Evolutionary conservation across 2,888 invertebrate genomes (phyloP).

Genomic region (Adineta ricciae): DNA sequence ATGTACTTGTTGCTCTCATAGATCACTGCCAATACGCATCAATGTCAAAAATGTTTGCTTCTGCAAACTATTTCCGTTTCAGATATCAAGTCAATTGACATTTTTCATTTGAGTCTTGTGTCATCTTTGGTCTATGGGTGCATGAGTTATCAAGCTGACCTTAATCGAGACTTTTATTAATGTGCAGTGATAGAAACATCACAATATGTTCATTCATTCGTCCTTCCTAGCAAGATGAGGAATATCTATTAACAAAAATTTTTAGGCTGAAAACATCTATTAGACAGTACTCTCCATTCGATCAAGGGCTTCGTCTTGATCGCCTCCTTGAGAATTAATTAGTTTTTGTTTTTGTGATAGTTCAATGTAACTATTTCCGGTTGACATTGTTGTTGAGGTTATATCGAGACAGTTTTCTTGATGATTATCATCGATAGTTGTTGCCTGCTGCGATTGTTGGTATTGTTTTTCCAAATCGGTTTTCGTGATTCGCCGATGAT

Average conservation of each 20-base stretch:
- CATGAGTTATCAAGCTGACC: too few relatives aligned
- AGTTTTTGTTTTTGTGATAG: background rate
- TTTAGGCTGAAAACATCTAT: background rate
- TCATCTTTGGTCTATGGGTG: too few relatives aligned
- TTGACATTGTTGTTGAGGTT: background rate
- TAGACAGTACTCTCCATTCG: slow-evolving; percentile 1
- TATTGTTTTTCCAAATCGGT: background rate
- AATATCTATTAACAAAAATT: background rate
- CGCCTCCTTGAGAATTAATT: background rate
- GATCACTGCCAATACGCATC: too few relatives aligned
- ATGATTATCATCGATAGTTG: background rate
- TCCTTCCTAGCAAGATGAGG: background rate
- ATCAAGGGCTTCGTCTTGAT: background rate
- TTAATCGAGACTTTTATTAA: too few relatives aligned
- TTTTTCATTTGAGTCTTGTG: too few relatives aligned
- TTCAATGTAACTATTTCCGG: background rate
- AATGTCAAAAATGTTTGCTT: too few relatives aligned
- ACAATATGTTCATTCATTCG: too few relatives aligned
- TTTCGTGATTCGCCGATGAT: background rate
- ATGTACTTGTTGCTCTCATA: too few relatives aligned
- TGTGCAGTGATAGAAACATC: too few relatives aligned
- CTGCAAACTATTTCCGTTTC: too few relatives aligned
- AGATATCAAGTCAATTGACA: too few relatives aligned
- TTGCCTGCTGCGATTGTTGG: too few relatives aligned
- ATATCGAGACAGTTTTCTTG: background rate